Conservation (phyloP, 1,140 invertebrate genomes). For the Tyrophagus putrescentiae region DNA sequence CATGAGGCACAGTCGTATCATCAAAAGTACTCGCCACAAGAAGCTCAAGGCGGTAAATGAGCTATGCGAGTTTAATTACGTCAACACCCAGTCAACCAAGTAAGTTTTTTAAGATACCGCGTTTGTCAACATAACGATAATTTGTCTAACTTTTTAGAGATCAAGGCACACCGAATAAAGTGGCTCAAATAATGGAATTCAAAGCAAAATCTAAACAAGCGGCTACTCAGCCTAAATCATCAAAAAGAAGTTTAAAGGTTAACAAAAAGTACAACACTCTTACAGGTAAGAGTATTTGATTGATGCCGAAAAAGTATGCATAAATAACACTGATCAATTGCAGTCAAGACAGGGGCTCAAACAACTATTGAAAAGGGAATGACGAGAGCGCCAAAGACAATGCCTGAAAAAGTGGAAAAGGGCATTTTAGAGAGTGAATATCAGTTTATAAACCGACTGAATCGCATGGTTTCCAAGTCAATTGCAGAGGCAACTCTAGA, state of each 20-base stretch:
- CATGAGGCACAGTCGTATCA: background rate
- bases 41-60: background rate
- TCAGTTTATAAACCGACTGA: constrained; percentile 5
- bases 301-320: background rate
- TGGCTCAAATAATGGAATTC: background rate
- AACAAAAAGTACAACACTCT: background rate
- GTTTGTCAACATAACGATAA: background rate
- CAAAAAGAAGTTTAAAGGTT: background rate
- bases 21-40: constrained; percentile 7
- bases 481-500: constrained; percentile 8
- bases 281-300: background rate
- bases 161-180: constrained; percentile 1
- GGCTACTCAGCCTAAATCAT: background rate
- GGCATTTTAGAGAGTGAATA: background rate
- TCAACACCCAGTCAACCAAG: background rate
- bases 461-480: background rate
- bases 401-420: background rate
- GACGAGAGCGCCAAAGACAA: background rate
- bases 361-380: background rate
- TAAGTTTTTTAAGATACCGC: background rate
- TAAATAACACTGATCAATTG: background rate
- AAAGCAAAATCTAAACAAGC: constrained; percentile 2
- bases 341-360: background rate
- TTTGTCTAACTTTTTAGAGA: background rate
- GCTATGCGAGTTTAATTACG: background rate